Base-by-base conservation (phyloP, 30 jellyfish, hydroid and myxozoan genomes). In the Calvadosia cruxmelitensis region DNA sequence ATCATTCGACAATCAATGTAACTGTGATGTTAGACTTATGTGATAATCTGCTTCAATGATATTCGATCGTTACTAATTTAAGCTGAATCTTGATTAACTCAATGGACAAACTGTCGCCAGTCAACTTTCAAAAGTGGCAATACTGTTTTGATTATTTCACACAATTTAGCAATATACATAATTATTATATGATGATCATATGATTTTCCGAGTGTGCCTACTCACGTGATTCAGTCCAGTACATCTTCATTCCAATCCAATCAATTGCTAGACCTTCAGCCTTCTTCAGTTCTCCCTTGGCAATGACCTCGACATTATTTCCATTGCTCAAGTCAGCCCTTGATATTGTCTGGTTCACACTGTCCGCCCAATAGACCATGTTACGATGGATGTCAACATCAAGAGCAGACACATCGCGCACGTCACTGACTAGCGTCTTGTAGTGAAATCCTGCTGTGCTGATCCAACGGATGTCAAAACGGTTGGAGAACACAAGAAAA, bases 181-280 rank as follows among this genome's bases (percentile, higher is more conserved):
- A n/a, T n/a, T n/a, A n/a, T n/a, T n/a, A n/a, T n/a, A n/a, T n/a
- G n/a, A n/a, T n/a, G n/a, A n/a, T n/a, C n/a, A n/a, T n/a, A n/a
- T n/a, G n/a, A n/a, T n/a, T n/a, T n/a, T n/a, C n/a, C n/a, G n/a
- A n/a, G n/a, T n/a, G n/a, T n/a, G 15, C 62, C 15, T 10, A n/a
- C 69, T 28, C 12, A 67, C 96, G 83, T 16, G 84, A 23, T 24
- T 70, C 88, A 42, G 50, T 78, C 97, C 97, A 88, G 53, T 81
- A 88, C 1, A 88, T 51, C 74, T 81, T 88, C 33, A 63, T 76
- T 23, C 78, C 77, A 57, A 88, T 77, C 97, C 97, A 88, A 42
- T 88, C 97, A 51, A 73, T 79, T 1, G 97, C 95, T 3, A 88
- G 65, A 31, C 93, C 92, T 70, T 82, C 94, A 1, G 94, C 85